These are phyloP conservation scores for Cataglyphis albicans DNA, from an alignment of 2,888 invertebrate genomes.

Conservation along the genomic window DNA sequence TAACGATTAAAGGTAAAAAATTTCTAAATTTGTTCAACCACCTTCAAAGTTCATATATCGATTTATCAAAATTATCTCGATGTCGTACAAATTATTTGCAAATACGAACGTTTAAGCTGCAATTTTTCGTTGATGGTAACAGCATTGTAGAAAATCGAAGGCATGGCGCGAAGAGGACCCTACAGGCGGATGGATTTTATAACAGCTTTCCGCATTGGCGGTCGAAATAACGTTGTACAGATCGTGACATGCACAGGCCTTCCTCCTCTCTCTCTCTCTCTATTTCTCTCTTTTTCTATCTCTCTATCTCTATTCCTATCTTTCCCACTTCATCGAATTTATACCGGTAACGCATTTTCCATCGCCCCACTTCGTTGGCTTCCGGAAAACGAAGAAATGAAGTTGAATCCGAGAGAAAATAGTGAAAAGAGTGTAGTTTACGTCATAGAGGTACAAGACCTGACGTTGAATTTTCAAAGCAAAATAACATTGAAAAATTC, in stretches of 20 bases:
- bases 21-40: slow-evolving; percentile 7
- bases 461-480: slow-evolving; percentile 13
- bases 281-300: slow-evolving; percentile 10
- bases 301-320: slow-evolving; percentile 40
- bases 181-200: slow-evolving; percentile 55
- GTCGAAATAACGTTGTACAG: slow-evolving; percentile 56
- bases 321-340: slow-evolving; percentile 56
- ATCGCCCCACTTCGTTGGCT: slow-evolving; percentile 34
- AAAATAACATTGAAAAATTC: slow-evolving; percentile 19
- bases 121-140: slow-evolving; percentile 29
- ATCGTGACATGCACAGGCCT: slow-evolving; percentile 48
- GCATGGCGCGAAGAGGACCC: slow-evolving; percentile 34
- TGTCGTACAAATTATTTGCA: slow-evolving; percentile 30
- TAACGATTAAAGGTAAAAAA: not conserved
- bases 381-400: slow-evolving; percentile 55
- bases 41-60: slow-evolving; percentile 28
- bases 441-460: not conserved
- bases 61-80: slow-evolving; percentile 24
- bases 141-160: slow-evolving; percentile 44
- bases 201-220: slow-evolving; percentile 51
- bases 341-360: slow-evolving; percentile 60
- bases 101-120: slow-evolving; percentile 12
- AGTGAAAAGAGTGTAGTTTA: slow-evolving; percentile 31
- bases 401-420: slow-evolving; percentile 46
- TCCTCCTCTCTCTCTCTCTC: not conserved